Base-by-base conservation (phyloP, 1,140 invertebrate species). In the Rhysida immarginata region DNA sequence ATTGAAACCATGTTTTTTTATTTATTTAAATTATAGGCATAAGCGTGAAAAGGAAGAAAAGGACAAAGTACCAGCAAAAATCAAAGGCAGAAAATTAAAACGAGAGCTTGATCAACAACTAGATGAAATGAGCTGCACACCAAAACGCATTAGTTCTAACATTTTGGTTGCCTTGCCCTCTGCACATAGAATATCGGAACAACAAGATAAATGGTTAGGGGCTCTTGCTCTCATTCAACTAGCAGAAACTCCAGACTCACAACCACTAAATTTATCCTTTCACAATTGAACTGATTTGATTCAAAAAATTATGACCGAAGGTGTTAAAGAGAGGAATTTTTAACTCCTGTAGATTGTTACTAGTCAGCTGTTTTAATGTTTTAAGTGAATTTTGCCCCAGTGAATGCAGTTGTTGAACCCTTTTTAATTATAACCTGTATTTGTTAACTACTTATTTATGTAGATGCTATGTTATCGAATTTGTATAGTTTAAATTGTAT, bases 221-320 rank as follows among this genome's bases (percentile, higher is more conserved):
- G 81, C 81, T 24, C 71, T 84, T 58, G 81, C 81, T 26, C 67
- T 84, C 0, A 81, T 83, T 66, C 77, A 83, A 66, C 64, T 84
- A 24, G 72, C 77, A 42, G 58, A 65, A 51, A 54, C 63, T 45
- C 26, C 60, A 21, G 60, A 57, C 29, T 43, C 27, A 16, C 58
- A 60, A 26, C 65, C 63, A 25, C 49, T 64, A 1, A 66, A 64
- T 50, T 54, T 64, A 13, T 62, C 63, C 18, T 51, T 25, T 27
- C 49, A 51, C 13, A 51, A 51, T 2, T 51, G 26, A 51, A 26
- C 11, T 8, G 8, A 13, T 48, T 18, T 13, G 11, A 48, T 23
- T 18, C 14, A 14, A 23, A 48, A 48, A 14, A 48, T 48, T n/a
- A n/a, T n/a, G n/a, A n/a, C n/a, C n/a, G n/a, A n/a, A n/a, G n/a